Percentiles rank a stretch among this genome's conserved stretches.
These are phyloP conservation scores for Plagiodera versicolora DNA, from an alignment of 2,888 invertebrate species.

Conservation along the genomic window DNA sequence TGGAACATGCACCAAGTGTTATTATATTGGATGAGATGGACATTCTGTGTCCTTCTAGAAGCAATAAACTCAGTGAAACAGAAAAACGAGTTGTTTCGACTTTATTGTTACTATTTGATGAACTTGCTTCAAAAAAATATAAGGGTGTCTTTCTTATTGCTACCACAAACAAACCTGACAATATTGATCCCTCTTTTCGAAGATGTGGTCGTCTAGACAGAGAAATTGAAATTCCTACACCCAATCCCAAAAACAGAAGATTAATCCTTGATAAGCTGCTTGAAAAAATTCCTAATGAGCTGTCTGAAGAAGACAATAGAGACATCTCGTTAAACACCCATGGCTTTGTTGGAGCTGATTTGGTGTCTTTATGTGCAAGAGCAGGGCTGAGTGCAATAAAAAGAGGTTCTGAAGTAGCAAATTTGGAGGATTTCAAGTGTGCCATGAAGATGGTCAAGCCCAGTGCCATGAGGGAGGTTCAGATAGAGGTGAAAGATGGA, in stretches of 20 bases:
- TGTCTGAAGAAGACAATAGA: conserved; percentile 62
- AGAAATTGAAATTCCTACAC: conserved; percentile 80
- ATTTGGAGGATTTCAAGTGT: conserved; percentile 60
- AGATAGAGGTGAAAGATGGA: conserved; percentile 87
- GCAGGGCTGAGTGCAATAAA: conserved; percentile 68
- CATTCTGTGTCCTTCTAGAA: conserved; percentile 70
- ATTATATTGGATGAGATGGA: conserved; percentile 87
- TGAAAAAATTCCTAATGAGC: conserved; percentile 58
- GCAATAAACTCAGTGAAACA: conserved; percentile 61
- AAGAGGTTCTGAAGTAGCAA: conserved; percentile 42
- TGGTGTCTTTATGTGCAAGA: conserved; percentile 75
- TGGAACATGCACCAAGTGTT: conserved; percentile 71
- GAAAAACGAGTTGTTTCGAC: conserved; percentile 74
- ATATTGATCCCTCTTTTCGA: conserved; percentile 73
- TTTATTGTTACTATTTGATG: conserved; percentile 63
- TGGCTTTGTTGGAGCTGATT: conserved; percentile 89
- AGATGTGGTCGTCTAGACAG: conserved; percentile 80
- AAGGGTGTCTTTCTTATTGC: conserved; percentile 71
- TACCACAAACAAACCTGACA: conserved; percentile 76
- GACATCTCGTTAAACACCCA: conserved; percentile 74
- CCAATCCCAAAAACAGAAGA: conserved; percentile 61
- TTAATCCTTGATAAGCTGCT: conserved; percentile 73
- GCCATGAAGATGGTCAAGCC: conserved; percentile 76
- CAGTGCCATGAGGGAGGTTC: conserved; percentile 88
- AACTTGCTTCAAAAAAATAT: conserved; percentile 45